Percentiles rank a stretch among this genome's conserved stretches.
These are phyloP conservation scores for Hoplodrina ambigua DNA, from an alignment of 2,888 invertebrate genomes.

Conservation along the genomic window DNA sequence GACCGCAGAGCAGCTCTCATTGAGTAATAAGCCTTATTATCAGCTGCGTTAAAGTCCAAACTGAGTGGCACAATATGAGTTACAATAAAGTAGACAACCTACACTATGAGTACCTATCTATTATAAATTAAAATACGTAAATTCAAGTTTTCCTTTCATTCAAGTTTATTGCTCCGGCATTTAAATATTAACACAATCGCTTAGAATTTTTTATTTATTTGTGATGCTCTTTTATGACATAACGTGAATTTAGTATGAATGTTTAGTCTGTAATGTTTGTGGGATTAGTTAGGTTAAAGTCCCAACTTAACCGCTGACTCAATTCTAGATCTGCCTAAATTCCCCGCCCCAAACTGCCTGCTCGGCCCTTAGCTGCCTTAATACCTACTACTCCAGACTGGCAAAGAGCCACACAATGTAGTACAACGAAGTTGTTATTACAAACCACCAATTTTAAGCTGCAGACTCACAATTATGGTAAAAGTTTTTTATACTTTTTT, in stretches of 20 bases:
- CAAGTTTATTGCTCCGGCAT: slow-evolving; percentile 18
- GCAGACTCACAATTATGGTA: background rate
- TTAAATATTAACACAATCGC: slow-evolving; percentile 5
- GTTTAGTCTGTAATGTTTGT: slow-evolving; percentile 2
- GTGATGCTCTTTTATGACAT: slow-evolving; percentile 1
- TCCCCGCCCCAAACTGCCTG: background rate
- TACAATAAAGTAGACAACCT: slow-evolving; percentile 13
- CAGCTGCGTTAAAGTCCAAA: background rate
- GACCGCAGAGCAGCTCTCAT: background rate
- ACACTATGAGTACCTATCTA: slow-evolving; percentile 34
- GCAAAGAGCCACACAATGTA: background rate
- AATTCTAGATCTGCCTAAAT: background rate
- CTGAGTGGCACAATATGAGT: background rate
- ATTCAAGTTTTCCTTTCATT: background rate
- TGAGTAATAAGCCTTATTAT: background rate
- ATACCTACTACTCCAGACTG: background rate
- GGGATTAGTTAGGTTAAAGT: background rate
- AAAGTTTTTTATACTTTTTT: background rate
- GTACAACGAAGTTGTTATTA: background rate
- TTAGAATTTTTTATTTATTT: background rate
- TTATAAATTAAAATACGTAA: slow-evolving; percentile 19
- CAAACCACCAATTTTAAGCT: background rate
- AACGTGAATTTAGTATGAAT: background rate
- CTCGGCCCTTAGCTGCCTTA: too few relatives aligned
- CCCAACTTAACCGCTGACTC: background rate